A percentile compares a stretch with the other conserved stretches of the same genome.
Conservation (phyloP, 2,113 vertebrate species). For the Agapornis roseicollis region DNA sequence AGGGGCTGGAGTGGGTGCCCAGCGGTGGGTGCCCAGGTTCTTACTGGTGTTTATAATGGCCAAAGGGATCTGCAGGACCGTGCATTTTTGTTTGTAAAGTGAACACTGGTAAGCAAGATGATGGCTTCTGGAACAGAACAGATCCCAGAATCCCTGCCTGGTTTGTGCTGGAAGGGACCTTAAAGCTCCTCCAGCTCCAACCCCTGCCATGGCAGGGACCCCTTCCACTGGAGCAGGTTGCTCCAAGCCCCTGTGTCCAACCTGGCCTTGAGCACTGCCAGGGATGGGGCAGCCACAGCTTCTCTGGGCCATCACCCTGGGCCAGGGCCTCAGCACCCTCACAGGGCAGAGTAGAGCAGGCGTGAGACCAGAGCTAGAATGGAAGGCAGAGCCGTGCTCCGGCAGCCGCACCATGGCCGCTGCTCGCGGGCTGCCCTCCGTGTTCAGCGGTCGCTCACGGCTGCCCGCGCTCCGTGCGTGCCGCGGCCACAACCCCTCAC, state of each 20-base stretch:
- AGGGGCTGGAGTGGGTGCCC: neutral
- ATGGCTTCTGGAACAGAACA: neutral
- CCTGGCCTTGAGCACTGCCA: neutral
- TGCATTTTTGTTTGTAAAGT: neutral
- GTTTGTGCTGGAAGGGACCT: neutral
- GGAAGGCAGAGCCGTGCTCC: neutral
- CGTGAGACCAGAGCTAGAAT: no score
- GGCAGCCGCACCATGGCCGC: accelerated
- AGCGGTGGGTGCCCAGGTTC: no score
- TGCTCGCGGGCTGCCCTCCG: neutral
- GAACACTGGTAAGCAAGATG: neutral
- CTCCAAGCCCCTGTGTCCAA: neutral
- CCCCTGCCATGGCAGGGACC: neutral
- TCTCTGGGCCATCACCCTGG: no score
- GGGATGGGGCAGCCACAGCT: no score
- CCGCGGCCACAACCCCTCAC: neutral
- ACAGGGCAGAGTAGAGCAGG: no score
- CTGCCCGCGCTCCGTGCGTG: neutral
- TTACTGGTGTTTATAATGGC: accelerated
- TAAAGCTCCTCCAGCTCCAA: neutral
- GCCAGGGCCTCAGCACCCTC: no score
- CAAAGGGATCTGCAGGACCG: no score
- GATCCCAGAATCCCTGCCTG: neutral
- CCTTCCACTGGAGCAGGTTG: neutral
- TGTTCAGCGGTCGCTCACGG: neutral